Conservation (phyloP, 2,797 vertebrate genomes). For the Bradypodion ventrale region DNA sequence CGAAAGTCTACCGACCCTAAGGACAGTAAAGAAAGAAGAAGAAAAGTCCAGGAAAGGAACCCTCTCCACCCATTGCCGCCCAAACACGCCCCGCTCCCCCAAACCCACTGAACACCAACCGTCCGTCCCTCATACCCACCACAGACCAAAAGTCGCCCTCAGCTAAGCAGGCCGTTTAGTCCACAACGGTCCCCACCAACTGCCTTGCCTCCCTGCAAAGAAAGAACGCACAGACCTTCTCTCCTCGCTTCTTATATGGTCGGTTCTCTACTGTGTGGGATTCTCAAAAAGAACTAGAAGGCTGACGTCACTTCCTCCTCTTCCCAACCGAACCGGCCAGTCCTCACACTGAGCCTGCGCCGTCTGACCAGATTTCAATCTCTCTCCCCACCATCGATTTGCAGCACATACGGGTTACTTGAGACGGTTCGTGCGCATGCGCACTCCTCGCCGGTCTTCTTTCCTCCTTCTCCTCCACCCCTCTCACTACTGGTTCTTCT, state of each 20-base stretch:
- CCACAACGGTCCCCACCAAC: neutral
- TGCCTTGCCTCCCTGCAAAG: too few relatives aligned
- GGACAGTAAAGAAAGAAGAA: too few relatives aligned
- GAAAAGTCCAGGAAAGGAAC: neutral
- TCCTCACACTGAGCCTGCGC: neutral
- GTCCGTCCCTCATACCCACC: neutral
- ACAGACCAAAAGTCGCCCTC: neutral
- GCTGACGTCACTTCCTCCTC: neutral
- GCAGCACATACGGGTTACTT: neutral
- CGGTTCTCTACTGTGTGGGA: too few relatives aligned
- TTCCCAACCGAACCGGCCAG: neutral
- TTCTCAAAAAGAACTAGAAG: neutral
- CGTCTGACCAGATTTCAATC: rapidly evolving
- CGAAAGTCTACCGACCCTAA: neutral
- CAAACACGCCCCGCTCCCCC: neutral
- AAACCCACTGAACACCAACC: neutral
- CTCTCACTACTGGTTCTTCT: too few relatives aligned
- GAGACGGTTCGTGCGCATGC: neutral
- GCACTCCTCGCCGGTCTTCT: neutral
- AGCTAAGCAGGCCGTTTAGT: too few relatives aligned
- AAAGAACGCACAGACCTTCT: neutral
- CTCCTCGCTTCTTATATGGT: too few relatives aligned
- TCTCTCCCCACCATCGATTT: neutral
- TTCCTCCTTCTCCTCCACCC: too few relatives aligned
- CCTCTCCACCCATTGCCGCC: neutral